Conservation (phyloP, 2,888 invertebrate species). For the Tipula unca region DNA sequence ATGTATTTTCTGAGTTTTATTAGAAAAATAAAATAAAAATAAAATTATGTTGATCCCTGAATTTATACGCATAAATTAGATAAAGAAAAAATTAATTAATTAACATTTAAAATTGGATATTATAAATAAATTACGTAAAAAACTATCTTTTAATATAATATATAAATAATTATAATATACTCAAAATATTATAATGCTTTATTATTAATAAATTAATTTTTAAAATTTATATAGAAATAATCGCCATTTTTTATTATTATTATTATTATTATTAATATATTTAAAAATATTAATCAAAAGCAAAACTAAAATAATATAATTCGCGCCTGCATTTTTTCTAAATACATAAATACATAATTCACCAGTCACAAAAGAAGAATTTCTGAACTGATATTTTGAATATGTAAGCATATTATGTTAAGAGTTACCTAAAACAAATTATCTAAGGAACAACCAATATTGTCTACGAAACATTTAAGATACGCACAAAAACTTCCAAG, state of each 20-base stretch:
- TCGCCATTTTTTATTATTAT: not conserved
- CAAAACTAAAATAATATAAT: not conserved
- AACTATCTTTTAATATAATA: not conserved
- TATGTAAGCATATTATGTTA: not conserved
- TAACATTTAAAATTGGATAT: not conserved
- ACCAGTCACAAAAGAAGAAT: not conserved
- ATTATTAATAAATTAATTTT: not conserved
- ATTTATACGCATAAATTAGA: not conserved
- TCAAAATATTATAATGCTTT: not conserved
- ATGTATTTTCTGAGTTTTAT: conserved; percentile 8
- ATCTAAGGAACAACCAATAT: not conserved
- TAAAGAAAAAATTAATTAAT: not conserved
- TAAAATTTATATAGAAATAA: not conserved
- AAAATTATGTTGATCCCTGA: not conserved
- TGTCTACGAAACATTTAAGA: not conserved
- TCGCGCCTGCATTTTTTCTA: not conserved
- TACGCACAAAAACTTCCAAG: conserved; percentile 3
- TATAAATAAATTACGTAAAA: not conserved
- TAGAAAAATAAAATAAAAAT: not conserved
- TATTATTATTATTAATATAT: not conserved
- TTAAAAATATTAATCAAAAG: not conserved
- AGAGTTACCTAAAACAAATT: not conserved
- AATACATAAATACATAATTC: not conserved
- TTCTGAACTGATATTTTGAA: not conserved
- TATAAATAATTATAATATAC: not conserved